Conservation (phyloP, 1,140 invertebrate species). For the Drosophila sulfurigaster region DNA sequence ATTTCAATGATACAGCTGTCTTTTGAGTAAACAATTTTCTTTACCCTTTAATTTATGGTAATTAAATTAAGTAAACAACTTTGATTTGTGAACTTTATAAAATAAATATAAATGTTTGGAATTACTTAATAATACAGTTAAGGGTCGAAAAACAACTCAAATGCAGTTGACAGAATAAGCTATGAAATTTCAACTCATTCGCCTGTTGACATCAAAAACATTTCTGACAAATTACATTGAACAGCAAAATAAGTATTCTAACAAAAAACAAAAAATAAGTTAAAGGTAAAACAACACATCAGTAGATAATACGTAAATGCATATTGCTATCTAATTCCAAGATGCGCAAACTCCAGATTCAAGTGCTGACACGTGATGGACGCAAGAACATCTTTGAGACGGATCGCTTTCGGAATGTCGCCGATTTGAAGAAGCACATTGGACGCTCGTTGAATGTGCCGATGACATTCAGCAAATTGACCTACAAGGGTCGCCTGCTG, state of each 20-base stretch:
- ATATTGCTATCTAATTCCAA: neutral
- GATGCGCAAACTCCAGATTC: constrained; percentile 60
- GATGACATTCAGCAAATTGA: constrained; percentile 68
- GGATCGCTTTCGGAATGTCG: constrained; percentile 56
- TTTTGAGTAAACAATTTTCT: too few species aligned
- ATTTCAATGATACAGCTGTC: too few species aligned
- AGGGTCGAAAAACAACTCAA: neutral
- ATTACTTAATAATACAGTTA: neutral
- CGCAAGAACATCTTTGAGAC: constrained; percentile 59
- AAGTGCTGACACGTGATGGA: constrained; percentile 63
- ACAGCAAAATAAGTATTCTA: neutral
- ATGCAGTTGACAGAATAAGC: constrained; percentile 1
- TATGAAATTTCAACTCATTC: constrained; percentile 23
- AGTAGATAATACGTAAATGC: neutral
- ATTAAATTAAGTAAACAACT: too few species aligned
- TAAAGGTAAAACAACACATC: neutral
- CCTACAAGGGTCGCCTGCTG: constrained; percentile 58
- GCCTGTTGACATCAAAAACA: neutral
- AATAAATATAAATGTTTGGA: neutral
- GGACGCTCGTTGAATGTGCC: constrained; percentile 58
- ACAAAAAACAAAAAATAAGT: neutral
- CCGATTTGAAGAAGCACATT: constrained; percentile 57
- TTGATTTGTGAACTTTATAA: neutral
- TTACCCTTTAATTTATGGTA: too few species aligned
- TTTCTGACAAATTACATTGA: constrained; percentile 21